Evolutionary conservation across 2,888 invertebrate genomes (phyloP).

Genomic region (Chesias legatella): DNA sequence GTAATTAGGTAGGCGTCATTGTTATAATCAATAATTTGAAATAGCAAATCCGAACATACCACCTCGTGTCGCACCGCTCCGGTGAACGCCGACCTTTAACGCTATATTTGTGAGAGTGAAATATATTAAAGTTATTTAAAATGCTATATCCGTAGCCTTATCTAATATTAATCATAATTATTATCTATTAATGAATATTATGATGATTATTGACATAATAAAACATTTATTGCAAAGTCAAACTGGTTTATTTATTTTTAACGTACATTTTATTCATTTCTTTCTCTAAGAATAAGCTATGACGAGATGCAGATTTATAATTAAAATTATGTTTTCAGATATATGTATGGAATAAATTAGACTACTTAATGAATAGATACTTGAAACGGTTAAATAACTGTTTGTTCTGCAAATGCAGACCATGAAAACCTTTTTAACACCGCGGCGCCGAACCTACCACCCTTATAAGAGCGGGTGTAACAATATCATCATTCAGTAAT

Average conservation of each 20-base stretch:
- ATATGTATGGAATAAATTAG: no score
- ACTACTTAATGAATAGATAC: no score
- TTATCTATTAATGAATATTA: constrained; percentile 52
- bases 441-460: no score
- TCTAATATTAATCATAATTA: constrained; percentile 61
- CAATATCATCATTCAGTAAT: no score
- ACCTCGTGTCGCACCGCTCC: constrained; percentile 15
- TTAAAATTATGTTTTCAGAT: background rate
- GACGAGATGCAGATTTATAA: no score
- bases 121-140: constrained; percentile 43
- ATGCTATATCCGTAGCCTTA: constrained; percentile 71
- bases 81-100: constrained; percentile 28
- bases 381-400: no score
- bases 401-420: no score
- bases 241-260: constrained; percentile 28
- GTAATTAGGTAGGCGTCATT: constrained; percentile 20
- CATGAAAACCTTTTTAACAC: no score
- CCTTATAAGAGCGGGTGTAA: no score
- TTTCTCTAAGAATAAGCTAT: no score
- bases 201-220: constrained; percentile 69
- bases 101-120: constrained; percentile 59
- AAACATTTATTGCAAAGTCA: constrained; percentile 66
- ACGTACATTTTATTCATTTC: no score
- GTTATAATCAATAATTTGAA: constrained; percentile 20
- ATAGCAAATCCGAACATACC: constrained; percentile 19